phyloP scores from a whole-genome alignment of 1,140 invertebrate genomes.

The Ceratosolen solmsi region DNA sequence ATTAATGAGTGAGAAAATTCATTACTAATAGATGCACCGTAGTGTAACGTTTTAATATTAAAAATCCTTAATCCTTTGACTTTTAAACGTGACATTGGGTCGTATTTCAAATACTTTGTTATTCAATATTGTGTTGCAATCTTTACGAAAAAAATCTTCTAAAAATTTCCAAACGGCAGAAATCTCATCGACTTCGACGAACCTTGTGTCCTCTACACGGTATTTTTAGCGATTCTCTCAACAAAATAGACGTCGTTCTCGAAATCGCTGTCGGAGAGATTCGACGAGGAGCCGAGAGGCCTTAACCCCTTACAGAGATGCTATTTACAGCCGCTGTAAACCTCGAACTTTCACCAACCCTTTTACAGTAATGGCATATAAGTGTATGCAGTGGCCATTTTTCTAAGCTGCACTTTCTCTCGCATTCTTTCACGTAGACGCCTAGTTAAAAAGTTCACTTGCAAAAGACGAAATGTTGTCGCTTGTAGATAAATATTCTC shows the following conservation, averaged over 20 bases:
- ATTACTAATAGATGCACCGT: not conserved
- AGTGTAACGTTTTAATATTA: not conserved
- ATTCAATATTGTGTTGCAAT: conserved; percentile 2
- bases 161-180: conserved; percentile 10
- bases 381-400: not conserved
- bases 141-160: not conserved
- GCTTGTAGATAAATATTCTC: conserved; percentile 28
- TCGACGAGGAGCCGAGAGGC: conserved; percentile 14
- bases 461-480: not conserved
- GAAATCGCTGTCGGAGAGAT: conserved; percentile 32
- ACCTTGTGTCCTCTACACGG: conserved; percentile 11
- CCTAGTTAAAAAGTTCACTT: not conserved
- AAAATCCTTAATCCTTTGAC: not conserved
- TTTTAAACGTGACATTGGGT: too few relatives aligned
- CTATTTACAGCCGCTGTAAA: conserved; percentile 50
- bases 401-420: conserved; percentile 37
- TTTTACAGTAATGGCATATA: conserved; percentile 18
- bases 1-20: too few relatives aligned
- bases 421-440: conserved; percentile 32
- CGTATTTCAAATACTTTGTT: conserved; percentile 4
- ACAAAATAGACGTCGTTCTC: conserved; percentile 24
- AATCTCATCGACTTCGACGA: conserved; percentile 24
- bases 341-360: conserved; percentile 50
- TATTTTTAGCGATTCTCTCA: conserved; percentile 49
- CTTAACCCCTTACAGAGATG: conserved; percentile 38